These are phyloP conservation scores for Rhopalosiphum padi DNA, from an alignment of 1,140 invertebrate species.

Conservation along the genomic window DNA sequence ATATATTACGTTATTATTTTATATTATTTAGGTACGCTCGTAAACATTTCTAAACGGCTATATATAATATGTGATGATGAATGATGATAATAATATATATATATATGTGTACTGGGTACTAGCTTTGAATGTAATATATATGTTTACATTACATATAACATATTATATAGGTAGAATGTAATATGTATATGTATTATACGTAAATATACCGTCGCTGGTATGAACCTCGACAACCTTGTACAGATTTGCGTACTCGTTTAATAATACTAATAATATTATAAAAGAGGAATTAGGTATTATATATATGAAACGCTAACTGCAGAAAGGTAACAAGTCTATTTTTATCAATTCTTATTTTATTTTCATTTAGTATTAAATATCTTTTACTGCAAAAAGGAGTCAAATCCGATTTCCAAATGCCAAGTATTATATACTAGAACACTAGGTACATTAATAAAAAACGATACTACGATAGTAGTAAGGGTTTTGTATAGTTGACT, in stretches of 20 bases:
- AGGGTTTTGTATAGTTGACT: not conserved
- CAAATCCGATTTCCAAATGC: too few relatives aligned
- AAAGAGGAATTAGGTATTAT: not conserved
- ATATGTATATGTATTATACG: not conserved
- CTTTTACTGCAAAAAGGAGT: too few relatives aligned
- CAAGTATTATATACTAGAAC: not conserved
- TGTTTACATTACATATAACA: not conserved
- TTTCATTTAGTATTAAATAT: too few relatives aligned
- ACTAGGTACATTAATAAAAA: not conserved
- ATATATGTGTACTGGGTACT: not conserved
- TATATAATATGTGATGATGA: not conserved
- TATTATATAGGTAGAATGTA: not conserved
- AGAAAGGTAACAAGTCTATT: too few relatives aligned
- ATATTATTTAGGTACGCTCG: not conserved
- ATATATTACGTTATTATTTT: not conserved
- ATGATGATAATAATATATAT: not conserved
- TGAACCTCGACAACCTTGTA: not conserved
- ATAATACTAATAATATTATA: not conserved
- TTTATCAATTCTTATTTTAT: too few relatives aligned
- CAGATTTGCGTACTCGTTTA: not conserved
- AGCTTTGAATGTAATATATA: not conserved
- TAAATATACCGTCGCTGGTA: not conserved
- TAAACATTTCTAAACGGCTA: not conserved
- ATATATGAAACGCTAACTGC: too few relatives aligned
- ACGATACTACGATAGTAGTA: not conserved